phyloP scores from a whole-genome alignment of 2,888 invertebrate genomes.

The Leptarthrus brevirostris region DNA sequence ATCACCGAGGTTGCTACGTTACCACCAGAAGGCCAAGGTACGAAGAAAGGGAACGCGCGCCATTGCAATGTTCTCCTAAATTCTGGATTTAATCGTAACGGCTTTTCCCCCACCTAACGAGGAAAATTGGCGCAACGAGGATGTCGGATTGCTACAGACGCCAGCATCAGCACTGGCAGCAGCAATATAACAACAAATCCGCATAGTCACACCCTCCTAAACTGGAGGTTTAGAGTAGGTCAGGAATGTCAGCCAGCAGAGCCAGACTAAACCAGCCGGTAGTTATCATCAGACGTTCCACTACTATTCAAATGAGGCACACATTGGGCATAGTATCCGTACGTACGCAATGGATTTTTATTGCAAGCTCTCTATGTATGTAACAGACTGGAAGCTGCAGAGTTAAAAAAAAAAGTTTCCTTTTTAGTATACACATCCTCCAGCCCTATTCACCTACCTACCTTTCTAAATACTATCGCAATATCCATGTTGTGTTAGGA shows the following conservation, averaged over 20 bases:
- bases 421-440: background rate
- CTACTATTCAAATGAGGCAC: background rate
- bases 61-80: slow-evolving; percentile 29
- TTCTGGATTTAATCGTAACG: slow-evolving; percentile 1
- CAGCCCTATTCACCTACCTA: background rate
- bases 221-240: slow-evolving; percentile 41
- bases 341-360: background rate
- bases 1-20: slow-evolving; percentile 28
- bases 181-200: background rate
- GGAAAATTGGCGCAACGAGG: slow-evolving; percentile 10
- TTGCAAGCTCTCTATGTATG: background rate
- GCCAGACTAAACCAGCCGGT: slow-evolving; percentile 36
- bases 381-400: background rate
- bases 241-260: slow-evolving; percentile 43
- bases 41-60: slow-evolving; percentile 42
- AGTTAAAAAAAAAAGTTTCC: background rate
- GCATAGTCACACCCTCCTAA: slow-evolving; percentile 1
- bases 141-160: background rate
- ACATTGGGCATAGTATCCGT: background rate
- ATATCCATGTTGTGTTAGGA: slow-evolving; percentile 33
- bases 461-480: too few species aligned
- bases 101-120: background rate
- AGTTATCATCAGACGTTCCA: slow-evolving; percentile 2
- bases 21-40: slow-evolving; percentile 42
- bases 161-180: background rate